These are phyloP conservation scores for Lagorchestes hirsutus DNA, from an alignment of 2,797 vertebrate genomes.

Conservation along the genomic window DNA sequence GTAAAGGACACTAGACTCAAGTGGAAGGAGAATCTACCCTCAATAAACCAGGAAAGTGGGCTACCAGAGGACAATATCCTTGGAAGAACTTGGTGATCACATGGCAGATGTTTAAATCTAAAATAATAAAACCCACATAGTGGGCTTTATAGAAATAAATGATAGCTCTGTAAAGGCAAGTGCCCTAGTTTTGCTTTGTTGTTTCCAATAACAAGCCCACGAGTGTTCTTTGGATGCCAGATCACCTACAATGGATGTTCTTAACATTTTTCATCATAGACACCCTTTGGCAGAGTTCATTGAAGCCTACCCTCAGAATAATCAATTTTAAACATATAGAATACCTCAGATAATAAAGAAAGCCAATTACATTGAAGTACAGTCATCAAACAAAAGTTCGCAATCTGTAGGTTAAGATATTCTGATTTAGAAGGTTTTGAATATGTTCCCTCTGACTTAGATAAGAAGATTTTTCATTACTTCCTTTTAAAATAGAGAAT, in stretches of 20 bases:
- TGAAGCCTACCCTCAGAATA: background rate
- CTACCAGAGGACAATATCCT: background rate
- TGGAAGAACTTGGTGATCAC: background rate
- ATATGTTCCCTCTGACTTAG: background rate
- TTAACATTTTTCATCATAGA: background rate
- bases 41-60: background rate
- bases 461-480: background rate
- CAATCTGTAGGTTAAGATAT: background rate
- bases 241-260: background rate
- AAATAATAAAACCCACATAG: background rate
- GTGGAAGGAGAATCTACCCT: background rate
- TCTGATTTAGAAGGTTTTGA: background rate
- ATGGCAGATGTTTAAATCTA: background rate
- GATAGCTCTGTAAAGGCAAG: background rate
- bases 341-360: background rate
- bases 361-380: background rate
- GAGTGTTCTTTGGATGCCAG: background rate
- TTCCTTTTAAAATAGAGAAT: background rate
- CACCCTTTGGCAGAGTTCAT: background rate
- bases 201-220: background rate
- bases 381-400: background rate
- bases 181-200: background rate
- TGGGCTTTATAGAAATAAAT: background rate
- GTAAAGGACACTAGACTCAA: background rate
- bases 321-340: background rate